Evolutionary conservation across 1,140 invertebrate species (phyloP), one percentile per base, ranked within the genome.

Genomic region (Drosophila kurseongensis): DNA sequence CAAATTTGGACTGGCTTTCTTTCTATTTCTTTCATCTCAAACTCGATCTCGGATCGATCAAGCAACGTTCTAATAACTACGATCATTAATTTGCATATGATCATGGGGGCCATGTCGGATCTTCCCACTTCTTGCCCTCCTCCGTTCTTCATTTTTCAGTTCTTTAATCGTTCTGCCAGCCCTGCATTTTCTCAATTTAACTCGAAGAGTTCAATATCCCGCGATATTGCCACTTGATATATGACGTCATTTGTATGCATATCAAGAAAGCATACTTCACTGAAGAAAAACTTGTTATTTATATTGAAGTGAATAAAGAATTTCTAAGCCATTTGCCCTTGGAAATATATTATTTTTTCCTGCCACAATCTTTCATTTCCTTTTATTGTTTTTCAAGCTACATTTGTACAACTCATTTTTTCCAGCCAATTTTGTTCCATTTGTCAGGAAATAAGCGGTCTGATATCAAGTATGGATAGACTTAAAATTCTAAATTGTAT

Each of bases 211-310:
- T 85, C 77, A 88, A 88, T 88, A 86, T 68, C 47, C 69, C 41
- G 16, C 23, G 32, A 55, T 65, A 40, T 5, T 10, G 32, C 35
- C 16, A 16, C 41, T 54, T 75, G 59, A 66, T 56, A 81, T 74
- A 86, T 85, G 80, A 78, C 82, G 78, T 86, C 65, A 82, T 82
- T 86, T 82, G 38, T 76, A 32, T 69, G 66, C 58, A 66, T 38
- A 52, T 52, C 36, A 29, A 35, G 18, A 10, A 4, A 35, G 4
- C 23, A 16, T 12, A 41, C 16, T 41, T 5, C 44, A 71, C 44
- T 66, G 38, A 36, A 14, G 14, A 13, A 69, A 65, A 57, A 29
- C n/a, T 1, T 0, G 8, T 10, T 2, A 13, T 4, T 3, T 38
- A 10, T 12, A 38, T 10, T 9, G 2, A 36, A 36, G 7, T 10